A percentile compares a stretch with the other conserved stretches of the same genome.
phyloP scores from a whole-genome alignment of 2,113 vertebrate species.

The Corvus hawaiiensis region DNA sequence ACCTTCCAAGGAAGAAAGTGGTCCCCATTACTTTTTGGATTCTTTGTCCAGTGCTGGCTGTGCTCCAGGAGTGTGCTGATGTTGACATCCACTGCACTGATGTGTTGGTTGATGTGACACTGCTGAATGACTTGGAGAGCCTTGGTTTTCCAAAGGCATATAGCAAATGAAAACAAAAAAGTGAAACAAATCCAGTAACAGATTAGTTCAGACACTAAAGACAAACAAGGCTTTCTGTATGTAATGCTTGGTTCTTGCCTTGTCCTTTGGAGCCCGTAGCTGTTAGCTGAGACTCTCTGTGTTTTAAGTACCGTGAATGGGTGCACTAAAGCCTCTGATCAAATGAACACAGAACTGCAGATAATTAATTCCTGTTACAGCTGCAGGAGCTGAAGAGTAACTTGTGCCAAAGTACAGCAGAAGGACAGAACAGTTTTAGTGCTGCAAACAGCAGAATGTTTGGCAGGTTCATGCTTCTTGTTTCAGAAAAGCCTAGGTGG shows the following conservation, averaged over 20 bases:
- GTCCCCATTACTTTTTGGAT: not conserved
- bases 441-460: not conserved
- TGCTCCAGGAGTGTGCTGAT: not conserved
- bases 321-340: not conserved
- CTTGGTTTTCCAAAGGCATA: not conserved
- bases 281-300: not conserved
- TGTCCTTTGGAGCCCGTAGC: not conserved
- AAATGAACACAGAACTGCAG: not conserved
- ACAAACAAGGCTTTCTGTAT: not conserved
- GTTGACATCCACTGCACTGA: not conserved
- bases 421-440: not conserved
- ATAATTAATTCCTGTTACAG: constrained; percentile 5
- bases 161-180: not conserved
- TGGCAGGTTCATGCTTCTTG: not conserved
- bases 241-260: not conserved
- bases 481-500: not conserved
- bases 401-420: not conserved
- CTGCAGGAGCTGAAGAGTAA: not conserved
- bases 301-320: not conserved
- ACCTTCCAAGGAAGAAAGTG: not conserved
- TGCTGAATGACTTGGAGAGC: not conserved
- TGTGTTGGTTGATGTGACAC: not conserved
- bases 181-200: not conserved
- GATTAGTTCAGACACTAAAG: not conserved
- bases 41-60: not conserved